Evolutionary conservation across 2,113 vertebrate genomes (phyloP).

Genomic region (Corythoichthys intestinalis): DNA sequence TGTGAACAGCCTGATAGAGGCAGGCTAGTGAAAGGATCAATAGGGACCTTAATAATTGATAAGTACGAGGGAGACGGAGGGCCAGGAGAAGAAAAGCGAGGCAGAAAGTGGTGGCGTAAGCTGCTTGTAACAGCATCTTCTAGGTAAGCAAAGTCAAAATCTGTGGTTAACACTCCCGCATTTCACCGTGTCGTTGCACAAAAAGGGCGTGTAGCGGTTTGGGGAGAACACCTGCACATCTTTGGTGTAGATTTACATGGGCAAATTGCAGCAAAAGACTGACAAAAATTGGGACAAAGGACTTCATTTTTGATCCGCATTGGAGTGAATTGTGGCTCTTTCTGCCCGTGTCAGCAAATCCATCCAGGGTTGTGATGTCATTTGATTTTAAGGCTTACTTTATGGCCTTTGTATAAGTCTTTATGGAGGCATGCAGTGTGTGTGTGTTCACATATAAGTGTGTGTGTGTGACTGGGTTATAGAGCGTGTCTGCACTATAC

Average conservation of each 20-base stretch:
- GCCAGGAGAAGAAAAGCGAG: conserved; percentile 38
- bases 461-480: conserved; percentile 72
- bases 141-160: conserved; percentile 72
- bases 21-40: conserved; percentile 75
- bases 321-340: conserved; percentile 52
- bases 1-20: conserved; percentile 75
- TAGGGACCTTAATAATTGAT: conserved; percentile 80
- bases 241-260: conserved; percentile 30
- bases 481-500: conserved; percentile 75
- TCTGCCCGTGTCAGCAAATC: conserved; percentile 70
- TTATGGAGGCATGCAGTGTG: conserved; percentile 49
- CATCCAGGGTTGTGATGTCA: conserved; percentile 73
- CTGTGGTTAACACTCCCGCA: conserved; percentile 65
- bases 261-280: not conserved
- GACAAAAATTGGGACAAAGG: not conserved
- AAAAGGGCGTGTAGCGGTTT: conserved; percentile 48
- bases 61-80: conserved; percentile 64
- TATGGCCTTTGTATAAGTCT: conserved; percentile 65
- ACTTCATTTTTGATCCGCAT: conserved; percentile 14
- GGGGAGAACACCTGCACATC: conserved; percentile 45
- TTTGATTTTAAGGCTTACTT: conserved; percentile 71
- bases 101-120: conserved; percentile 47
- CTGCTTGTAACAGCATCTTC: conserved; percentile 64
- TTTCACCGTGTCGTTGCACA: conserved; percentile 29
- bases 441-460: conserved; percentile 33